Evolutionary conservation across 1,140 invertebrate genomes (phyloP).

Genomic region (Paraescarpia echinospica): DNA sequence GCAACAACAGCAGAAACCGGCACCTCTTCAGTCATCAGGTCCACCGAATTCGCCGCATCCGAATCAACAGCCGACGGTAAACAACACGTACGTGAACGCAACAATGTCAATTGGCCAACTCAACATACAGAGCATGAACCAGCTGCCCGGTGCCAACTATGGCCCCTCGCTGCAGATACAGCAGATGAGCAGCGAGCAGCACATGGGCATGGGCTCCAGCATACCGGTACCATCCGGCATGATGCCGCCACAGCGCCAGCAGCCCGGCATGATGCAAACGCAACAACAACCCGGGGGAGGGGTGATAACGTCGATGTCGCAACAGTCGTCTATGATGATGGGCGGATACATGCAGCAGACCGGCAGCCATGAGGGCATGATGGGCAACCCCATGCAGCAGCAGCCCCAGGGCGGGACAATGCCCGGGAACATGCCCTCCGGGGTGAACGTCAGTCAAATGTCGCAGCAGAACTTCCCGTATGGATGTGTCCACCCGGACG

Average conservation of each 20-base stretch:
- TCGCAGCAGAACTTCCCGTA: constrained; percentile 1
- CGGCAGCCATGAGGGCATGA: constrained; percentile 11
- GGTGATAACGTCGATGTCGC: neutral
- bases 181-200: constrained; percentile 46
- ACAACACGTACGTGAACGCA: constrained; percentile 63
- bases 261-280: neutral
- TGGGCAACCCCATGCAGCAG: neutral
- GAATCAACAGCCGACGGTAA: constrained; percentile 57
- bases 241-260: neutral
- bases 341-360: constrained; percentile 25
- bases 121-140: constrained; percentile 61
- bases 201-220: neutral
- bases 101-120: constrained; percentile 63
- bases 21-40: constrained; percentile 17
- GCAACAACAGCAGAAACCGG: neutral
- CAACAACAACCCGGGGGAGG: neutral
- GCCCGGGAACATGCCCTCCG: neutral
- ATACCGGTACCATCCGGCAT: neutral
- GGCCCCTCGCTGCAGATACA: constrained; percentile 47
- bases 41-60: constrained; percentile 26
- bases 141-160: constrained; percentile 33
- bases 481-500: neutral
- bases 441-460: constrained; percentile 10
- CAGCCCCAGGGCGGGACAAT: neutral
- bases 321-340: constrained; percentile 2